Percentiles rank a stretch among this genome's conserved stretches.
These are phyloP conservation scores for Melanostoma scalare DNA, from an alignment of 2,888 invertebrate species.

Conservation along the genomic window DNA sequence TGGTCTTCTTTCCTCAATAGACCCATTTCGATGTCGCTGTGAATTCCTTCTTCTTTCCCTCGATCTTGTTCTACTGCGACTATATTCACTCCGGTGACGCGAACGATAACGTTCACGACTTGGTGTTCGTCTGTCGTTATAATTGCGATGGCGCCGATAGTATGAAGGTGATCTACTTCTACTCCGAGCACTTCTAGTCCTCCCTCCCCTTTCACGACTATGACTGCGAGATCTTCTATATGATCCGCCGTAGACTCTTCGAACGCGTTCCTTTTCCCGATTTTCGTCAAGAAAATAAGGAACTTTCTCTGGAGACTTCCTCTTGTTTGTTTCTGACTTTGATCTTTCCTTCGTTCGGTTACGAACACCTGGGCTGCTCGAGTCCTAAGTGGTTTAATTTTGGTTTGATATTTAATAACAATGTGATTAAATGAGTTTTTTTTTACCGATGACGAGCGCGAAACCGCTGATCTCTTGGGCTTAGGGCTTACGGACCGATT, in stretches of 20 bases:
- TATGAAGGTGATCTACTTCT: constrained; percentile 36
- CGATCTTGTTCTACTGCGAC: constrained; percentile 56
- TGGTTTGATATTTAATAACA: too few relatives aligned
- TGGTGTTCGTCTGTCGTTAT: constrained; percentile 26
- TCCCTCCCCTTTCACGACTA: constrained; percentile 21
- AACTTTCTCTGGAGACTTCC: constrained; percentile 47
- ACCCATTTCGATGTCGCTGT: constrained; percentile 3
- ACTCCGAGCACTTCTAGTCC: constrained; percentile 2
- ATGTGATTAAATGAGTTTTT: background rate
- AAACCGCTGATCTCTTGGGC: constrained; percentile 22
- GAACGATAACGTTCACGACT: constrained; percentile 49
- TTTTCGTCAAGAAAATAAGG: constrained; percentile 64
- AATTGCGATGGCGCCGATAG: constrained; percentile 25
- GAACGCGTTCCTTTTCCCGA: constrained; percentile 62
- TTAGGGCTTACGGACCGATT: constrained; percentile 57
- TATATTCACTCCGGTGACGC: constrained; percentile 26
- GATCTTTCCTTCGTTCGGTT: constrained; percentile 18
- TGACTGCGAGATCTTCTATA: constrained; percentile 44
- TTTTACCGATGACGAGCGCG: constrained; percentile 48
- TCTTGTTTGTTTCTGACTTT: background rate
- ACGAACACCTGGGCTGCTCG: constrained; percentile 46
- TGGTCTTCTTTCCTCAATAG: background rate
- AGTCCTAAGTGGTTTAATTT: constrained; percentile 23
- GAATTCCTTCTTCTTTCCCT: constrained; percentile 40
- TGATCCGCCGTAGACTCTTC: constrained; percentile 45